Evolutionary conservation across 2,113 vertebrate genomes (phyloP).

Genomic region (Dicerorhinus sumatrensis): DNA sequence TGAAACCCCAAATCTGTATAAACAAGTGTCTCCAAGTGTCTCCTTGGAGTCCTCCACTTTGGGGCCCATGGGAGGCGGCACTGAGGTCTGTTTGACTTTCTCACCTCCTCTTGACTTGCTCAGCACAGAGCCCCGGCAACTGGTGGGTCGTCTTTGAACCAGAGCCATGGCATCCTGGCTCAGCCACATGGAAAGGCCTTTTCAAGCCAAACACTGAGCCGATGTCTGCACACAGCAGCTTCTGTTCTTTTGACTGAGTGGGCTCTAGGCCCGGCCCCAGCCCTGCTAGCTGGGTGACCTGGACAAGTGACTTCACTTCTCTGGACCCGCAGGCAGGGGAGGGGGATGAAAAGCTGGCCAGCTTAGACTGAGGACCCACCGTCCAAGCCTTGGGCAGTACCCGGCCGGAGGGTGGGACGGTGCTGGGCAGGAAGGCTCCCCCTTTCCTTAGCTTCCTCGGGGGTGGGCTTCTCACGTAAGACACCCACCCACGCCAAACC

Average conservation of each 20-base stretch:
- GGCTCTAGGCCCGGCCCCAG: not conserved
- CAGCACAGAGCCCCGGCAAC: conserved; percentile 75
- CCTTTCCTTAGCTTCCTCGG: not conserved
- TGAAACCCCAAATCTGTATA: conserved; percentile 63
- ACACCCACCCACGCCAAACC: not conserved
- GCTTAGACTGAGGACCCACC: not conserved
- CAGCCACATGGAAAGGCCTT: conserved; percentile 60
- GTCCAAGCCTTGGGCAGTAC: not conserved
- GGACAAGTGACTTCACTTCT: conserved; percentile 23
- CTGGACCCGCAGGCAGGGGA: not conserved
- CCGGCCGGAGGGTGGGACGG: accelerated
- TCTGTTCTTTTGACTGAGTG: conserved; percentile 61
- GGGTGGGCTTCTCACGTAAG: not conserved
- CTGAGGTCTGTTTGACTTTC: conserved; percentile 78
- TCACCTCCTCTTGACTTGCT: conserved; percentile 82
- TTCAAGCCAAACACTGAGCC: conserved; percentile 60
- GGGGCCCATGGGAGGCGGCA: conserved; percentile 3
- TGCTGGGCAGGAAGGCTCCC: not conserved
- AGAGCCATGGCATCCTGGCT: conserved; percentile 64
- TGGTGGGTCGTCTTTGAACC: conserved; percentile 63
- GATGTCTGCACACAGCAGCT: conserved; percentile 59
- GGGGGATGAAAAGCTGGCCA: not conserved
- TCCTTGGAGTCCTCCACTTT: conserved; percentile 44
- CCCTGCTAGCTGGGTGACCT: not conserved
- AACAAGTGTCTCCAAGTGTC: conserved; percentile 57